A percentile compares a stretch with the other conserved stretches of the same genome.
Evolutionary conservation across 2,888 invertebrate genomes (phyloP).

Genomic region (Zhuqinia jingwanae): DNA sequence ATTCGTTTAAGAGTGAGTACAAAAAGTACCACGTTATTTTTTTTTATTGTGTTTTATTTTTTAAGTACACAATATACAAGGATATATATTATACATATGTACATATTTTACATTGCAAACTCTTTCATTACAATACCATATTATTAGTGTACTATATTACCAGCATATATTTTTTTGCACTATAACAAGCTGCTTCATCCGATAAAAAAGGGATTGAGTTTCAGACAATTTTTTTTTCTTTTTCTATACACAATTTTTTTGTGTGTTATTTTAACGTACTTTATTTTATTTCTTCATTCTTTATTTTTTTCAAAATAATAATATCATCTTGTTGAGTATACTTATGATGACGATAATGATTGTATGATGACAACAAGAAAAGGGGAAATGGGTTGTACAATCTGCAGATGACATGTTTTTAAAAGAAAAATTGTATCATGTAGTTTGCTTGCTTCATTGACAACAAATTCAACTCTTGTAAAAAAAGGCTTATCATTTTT

Average conservation of each 20-base stretch:
- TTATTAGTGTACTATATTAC: no score
- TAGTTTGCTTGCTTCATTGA: conserved; percentile 34
- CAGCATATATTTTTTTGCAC: no score
- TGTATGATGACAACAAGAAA: background rate
- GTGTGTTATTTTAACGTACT: background rate
- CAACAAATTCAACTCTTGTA: conserved; percentile 14
- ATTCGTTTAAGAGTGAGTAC: no score
- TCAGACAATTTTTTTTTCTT: no score
- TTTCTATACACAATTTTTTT: background rate
- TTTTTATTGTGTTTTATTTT: no score
- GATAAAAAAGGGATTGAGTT: no score
- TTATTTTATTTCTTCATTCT: conserved; percentile 5
- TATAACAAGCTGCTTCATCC: no score
- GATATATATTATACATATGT: no score
- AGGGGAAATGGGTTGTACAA: background rate
- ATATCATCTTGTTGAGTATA: background rate
- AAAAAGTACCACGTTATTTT: no score
- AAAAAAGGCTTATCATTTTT: background rate
- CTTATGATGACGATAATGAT: background rate
- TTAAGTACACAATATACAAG: no score
- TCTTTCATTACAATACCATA: no score
- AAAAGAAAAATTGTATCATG: background rate
- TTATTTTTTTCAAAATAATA: conserved; percentile 26
- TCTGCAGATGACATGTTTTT: conserved; percentile 48
- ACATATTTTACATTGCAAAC: no score